Conservation (phyloP, 2,113 vertebrate genomes). For the Pelusios castaneus region DNA sequence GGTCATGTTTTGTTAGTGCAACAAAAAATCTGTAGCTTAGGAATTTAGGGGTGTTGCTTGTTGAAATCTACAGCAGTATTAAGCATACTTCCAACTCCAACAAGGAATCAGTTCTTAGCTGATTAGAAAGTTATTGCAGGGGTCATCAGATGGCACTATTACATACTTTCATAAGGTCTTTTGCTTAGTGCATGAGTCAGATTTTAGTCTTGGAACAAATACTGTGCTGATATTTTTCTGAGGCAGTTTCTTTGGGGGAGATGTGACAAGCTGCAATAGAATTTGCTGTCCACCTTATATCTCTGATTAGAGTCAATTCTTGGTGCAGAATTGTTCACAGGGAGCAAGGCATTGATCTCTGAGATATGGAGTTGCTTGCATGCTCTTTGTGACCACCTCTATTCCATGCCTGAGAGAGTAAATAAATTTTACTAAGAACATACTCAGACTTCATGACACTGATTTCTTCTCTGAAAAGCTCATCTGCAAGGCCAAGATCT, state of each 20-base stretch:
- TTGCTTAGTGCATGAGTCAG: not conserved
- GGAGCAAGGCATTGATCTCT: not conserved
- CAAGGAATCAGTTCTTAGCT: not conserved
- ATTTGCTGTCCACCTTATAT: not conserved
- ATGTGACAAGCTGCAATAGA: not conserved
- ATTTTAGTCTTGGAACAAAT: not conserved
- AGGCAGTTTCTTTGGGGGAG: not conserved
- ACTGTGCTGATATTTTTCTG: not conserved
- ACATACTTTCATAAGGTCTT: not conserved
- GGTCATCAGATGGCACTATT: not conserved
- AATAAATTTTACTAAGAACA: not conserved
- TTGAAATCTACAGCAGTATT: not conserved
- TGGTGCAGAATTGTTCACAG: not conserved
- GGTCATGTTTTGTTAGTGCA: not conserved
- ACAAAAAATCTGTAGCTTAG: not conserved
- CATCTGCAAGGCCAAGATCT: not conserved
- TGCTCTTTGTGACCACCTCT: not conserved
- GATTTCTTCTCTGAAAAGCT: not conserved
- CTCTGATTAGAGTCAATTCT: not conserved
- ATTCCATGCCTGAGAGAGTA: not conserved
- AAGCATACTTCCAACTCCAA: not conserved
- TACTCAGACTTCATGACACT: not conserved
- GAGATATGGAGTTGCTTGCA: not conserved
- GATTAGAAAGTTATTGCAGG: not conserved
- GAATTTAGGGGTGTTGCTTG: not conserved